Percentiles rank a stretch among this genome's conserved stretches.
Evolutionary conservation across 2,113 vertebrate genomes (phyloP).

Genomic region (Sebastes schlegelii): DNA sequence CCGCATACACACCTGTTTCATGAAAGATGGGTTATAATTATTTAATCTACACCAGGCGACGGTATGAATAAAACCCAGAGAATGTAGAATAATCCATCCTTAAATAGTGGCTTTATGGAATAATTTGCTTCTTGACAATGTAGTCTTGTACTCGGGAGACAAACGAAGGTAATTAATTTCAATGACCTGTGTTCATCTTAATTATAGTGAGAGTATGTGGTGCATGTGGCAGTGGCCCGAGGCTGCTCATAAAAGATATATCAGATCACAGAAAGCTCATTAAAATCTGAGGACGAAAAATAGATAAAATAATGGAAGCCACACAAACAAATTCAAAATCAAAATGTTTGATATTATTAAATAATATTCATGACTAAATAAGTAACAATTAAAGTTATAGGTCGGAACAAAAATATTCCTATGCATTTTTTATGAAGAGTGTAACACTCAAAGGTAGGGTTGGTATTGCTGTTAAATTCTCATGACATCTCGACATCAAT

Average conservation of each 20-base stretch:
- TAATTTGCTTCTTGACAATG: neutral
- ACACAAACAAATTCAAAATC: too few species aligned
- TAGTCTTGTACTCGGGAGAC: neutral
- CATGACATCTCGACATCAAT: too few species aligned
- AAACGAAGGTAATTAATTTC: neutral
- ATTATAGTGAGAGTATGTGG: neutral
- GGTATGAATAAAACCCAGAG: neutral
- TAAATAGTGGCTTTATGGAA: neutral
- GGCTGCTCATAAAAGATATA: neutral
- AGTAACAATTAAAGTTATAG: too few species aligned
- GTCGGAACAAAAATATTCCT: too few species aligned
- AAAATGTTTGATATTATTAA: too few species aligned
- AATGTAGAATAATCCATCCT: too few species aligned
- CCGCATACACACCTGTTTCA: neutral
- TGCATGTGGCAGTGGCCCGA: neutral
- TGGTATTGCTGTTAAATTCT: too few species aligned
- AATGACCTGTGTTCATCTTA: conserved; percentile 5
- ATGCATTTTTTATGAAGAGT: too few species aligned
- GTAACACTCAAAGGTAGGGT: too few species aligned
- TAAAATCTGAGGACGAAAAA: neutral
- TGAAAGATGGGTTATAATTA: neutral
- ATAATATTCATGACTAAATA: too few species aligned
- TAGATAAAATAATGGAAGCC: too few species aligned
- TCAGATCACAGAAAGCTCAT: neutral
- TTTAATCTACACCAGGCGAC: neutral